A percentile compares a stretch with the other conserved stretches of the same genome.
phyloP scores from a whole-genome alignment of 2,888 invertebrate species.

The Chrysopilus asiliformis region DNA sequence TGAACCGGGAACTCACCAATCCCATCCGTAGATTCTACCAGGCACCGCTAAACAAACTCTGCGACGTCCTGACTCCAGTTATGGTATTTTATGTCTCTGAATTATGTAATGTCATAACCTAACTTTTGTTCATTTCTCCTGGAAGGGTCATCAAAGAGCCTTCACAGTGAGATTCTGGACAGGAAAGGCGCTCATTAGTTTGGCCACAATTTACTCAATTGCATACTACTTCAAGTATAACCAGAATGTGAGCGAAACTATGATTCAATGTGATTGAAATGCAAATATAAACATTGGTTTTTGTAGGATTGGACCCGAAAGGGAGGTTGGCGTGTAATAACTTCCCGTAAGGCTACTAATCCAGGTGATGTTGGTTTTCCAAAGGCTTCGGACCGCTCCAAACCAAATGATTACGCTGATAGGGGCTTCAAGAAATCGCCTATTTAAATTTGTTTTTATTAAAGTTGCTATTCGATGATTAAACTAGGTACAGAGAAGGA shows the following conservation, averaged over 20 bases:
- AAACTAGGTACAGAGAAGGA: too few species aligned
- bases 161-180: slow-evolving; percentile 43
- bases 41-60: slow-evolving; percentile 54
- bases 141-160: slow-evolving; percentile 48
- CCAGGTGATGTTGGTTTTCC: slow-evolving; percentile 63
- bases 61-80: slow-evolving; percentile 42
- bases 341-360: slow-evolving; percentile 41
- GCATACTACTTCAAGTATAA: slow-evolving; percentile 77
- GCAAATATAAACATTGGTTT: neutral
- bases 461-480: too few species aligned
- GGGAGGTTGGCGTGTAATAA: slow-evolving; percentile 54
- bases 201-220: slow-evolving; percentile 39
- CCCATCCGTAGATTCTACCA: slow-evolving; percentile 63
- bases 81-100: slow-evolving; percentile 38
- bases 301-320: slow-evolving; percentile 62
- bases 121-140: slow-evolving; percentile 16
- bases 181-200: slow-evolving; percentile 46
- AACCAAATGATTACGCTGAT: slow-evolving; percentile 52
- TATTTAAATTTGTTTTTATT: too few species aligned
- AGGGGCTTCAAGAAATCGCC: slow-evolving; percentile 56
- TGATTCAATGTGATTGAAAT: neutral
- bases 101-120: slow-evolving; percentile 14
- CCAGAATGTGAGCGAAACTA: slow-evolving; percentile 47
- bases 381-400: slow-evolving; percentile 40
- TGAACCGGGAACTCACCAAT: slow-evolving; percentile 55